Evolutionary conservation across 2,888 invertebrate genomes (phyloP).

Genomic region (Thera obeliscata): DNA sequence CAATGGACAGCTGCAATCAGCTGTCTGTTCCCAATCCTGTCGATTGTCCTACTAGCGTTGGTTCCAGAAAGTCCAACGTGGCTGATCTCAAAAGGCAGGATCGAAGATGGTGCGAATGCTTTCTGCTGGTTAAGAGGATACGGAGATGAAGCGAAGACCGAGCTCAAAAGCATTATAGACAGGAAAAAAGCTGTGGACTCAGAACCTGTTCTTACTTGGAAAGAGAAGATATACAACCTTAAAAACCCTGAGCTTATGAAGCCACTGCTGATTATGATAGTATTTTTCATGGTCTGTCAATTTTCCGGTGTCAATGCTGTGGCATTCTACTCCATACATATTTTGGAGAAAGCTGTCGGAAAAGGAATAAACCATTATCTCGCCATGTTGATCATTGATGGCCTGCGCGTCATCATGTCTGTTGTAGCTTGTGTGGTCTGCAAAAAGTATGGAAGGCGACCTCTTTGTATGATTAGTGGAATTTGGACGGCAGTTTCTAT

Average conservation of each 20-base stretch:
- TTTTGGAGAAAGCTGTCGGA: conserved; percentile 84
- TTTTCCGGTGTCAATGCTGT: conserved; percentile 89
- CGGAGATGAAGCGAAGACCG: conserved; percentile 75
- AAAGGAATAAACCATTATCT: conserved; percentile 86
- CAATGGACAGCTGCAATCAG: conserved; percentile 84
- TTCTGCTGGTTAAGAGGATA: conserved; percentile 86
- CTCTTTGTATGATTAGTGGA: conserved; percentile 87
- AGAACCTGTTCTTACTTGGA: conserved; percentile 60
- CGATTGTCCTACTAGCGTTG: conserved; percentile 79
- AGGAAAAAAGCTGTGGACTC: conserved; percentile 67
- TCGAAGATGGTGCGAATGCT: conserved; percentile 83
- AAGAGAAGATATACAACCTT: conserved; percentile 65
- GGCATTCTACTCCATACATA: conserved; percentile 88
- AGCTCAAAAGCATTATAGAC: conserved; percentile 77
- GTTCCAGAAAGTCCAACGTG: conserved; percentile 89
- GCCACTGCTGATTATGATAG: conserved; percentile 85
- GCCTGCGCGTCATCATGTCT: conserved; percentile 86
- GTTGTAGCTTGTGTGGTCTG: conserved; percentile 86
- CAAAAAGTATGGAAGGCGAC: conserved; percentile 85
- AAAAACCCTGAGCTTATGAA: conserved; percentile 81
- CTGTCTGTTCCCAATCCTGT: conserved; percentile 77
- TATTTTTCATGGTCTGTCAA: conserved; percentile 88
- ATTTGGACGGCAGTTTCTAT: conserved; percentile 86
- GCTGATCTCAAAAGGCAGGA: conserved; percentile 85
- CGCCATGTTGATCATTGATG: conserved; percentile 87